These are phyloP conservation scores for Mastomys coucha DNA, from an alignment of 2,113 vertebrate species.

Conservation along the genomic window DNA sequence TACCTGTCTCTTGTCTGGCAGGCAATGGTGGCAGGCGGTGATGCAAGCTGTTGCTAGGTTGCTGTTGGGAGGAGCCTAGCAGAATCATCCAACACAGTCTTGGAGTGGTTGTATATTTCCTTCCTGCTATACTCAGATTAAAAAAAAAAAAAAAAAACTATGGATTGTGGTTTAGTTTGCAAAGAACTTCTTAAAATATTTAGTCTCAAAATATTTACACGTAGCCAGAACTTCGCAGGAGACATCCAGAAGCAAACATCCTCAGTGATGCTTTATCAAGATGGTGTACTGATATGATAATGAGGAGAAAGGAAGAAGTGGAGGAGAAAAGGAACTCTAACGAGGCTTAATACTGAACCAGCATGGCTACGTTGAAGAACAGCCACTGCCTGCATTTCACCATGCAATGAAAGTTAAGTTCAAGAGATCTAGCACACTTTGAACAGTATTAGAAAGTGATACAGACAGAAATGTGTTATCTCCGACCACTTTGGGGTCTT, in stretches of 20 bases:
- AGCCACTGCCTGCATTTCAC: neutral
- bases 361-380: neutral
- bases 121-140: neutral
- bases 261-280: neutral
- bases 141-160: neutral
- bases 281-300: neutral
- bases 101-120: neutral
- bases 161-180: neutral
- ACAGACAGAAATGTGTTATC: neutral
- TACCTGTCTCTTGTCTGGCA: too few relatives aligned
- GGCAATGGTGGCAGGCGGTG: too few relatives aligned
- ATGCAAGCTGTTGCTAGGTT: too few relatives aligned
- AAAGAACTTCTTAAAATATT: neutral
- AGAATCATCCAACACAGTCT: neutral
- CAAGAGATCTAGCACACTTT: neutral
- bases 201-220: conserved; percentile 16
- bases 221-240: neutral
- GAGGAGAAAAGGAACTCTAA: neutral
- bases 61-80: too few relatives aligned
- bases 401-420: neutral
- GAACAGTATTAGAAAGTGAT: neutral
- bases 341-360: neutral
- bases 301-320: neutral
- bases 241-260: neutral
- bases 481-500: neutral